Evolutionary conservation across 1,140 invertebrate species (phyloP).

Genomic region (Berghia stephanieae): DNA sequence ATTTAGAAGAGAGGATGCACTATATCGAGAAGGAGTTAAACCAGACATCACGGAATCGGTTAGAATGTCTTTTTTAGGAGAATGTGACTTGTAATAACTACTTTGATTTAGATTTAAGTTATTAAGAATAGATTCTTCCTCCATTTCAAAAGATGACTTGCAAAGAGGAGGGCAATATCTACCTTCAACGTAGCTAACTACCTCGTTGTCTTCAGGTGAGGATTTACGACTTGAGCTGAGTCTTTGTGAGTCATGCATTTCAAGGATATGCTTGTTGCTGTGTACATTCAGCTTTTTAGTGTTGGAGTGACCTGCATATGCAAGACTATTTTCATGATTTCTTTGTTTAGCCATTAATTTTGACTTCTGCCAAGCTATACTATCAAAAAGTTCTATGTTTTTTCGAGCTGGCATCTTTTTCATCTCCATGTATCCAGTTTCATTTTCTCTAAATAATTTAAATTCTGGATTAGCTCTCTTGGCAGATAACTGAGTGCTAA

Average conservation of each 20-base stretch:
- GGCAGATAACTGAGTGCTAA: no score
- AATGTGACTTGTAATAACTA: no score
- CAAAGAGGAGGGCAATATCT: conserved; percentile 23
- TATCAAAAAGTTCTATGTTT: not conserved
- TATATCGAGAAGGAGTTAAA: no score
- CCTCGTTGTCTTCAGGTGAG: not conserved
- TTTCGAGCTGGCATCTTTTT: not conserved
- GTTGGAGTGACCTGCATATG: no score
- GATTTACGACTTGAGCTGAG: not conserved
- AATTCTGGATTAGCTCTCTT: not conserved
- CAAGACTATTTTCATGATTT: not conserved
- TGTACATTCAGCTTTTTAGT: conserved; percentile 28
- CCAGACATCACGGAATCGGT: no score
- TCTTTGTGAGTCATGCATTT: no score
- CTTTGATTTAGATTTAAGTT: conserved; percentile 12
- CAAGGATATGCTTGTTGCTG: not conserved
- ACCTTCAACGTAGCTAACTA: conserved; percentile 9
- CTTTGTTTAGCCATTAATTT: not conserved
- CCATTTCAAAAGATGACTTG: no score
- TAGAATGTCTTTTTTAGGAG: no score
- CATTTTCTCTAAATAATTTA: not conserved
- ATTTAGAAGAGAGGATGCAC: no score
- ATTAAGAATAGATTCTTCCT: not conserved
- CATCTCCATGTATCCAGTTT: not conserved
- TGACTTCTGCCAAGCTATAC: not conserved